These are phyloP conservation scores for Polyergus mexicanus DNA, from an alignment of 1,140 invertebrate species.

Conservation along the genomic window DNA sequence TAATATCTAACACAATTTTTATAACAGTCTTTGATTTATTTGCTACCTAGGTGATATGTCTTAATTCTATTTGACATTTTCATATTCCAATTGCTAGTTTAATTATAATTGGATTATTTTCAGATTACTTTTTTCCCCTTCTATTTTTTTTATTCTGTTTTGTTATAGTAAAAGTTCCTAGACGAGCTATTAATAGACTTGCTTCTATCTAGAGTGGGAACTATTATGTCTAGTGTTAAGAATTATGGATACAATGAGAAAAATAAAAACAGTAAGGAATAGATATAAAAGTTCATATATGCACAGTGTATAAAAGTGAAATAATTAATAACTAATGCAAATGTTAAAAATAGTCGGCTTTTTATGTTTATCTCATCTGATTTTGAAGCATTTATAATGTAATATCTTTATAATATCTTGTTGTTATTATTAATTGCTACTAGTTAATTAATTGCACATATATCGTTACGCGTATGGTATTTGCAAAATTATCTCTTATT, in stretches of 20 bases:
- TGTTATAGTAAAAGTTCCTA: neutral
- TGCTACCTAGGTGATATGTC: neutral
- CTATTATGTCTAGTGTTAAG: neutral
- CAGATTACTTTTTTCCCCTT: neutral
- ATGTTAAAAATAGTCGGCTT: neutral
- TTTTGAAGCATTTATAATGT: neutral
- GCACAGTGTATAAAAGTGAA: neutral
- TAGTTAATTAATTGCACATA: neutral
- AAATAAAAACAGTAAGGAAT: neutral
- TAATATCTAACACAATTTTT: conserved; percentile 7
- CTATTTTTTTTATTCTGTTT: conserved; percentile 8
- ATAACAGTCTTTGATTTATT: conserved; percentile 15
- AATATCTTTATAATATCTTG: neutral
- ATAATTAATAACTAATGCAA: neutral
- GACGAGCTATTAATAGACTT: conserved; percentile 7
- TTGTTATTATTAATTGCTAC: neutral
- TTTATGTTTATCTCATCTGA: neutral
- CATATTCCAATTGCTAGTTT: neutral
- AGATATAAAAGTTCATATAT: neutral
- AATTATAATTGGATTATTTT: neutral
- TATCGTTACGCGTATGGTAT: neutral
- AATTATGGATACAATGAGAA: neutral
- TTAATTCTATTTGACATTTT: neutral
- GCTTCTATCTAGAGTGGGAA: conserved; percentile 16
- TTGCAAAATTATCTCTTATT: neutral